Base-by-base conservation (phyloP, 2,797 vertebrate genomes). In the Cryptoprocta ferox region DNA sequence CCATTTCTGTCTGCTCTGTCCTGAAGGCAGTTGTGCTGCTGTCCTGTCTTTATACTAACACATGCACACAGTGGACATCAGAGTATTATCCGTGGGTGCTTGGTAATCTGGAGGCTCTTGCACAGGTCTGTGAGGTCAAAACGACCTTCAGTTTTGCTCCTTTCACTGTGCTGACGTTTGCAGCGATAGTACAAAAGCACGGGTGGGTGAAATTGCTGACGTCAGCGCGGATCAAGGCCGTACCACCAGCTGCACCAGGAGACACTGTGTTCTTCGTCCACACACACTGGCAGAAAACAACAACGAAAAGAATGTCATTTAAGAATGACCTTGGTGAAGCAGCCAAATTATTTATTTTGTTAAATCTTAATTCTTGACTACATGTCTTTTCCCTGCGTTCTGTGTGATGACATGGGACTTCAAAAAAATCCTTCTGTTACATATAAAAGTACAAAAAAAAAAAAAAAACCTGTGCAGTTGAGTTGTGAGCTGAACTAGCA, bases 341-440 rank as follows among this genome's bases (percentile, higher is more conserved):
- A 88, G 39, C 42, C 96, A 61, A 45, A 59, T 71, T 56, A 68
- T 45, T 90, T 87, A 93, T 92, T 59, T 53, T 61, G 53, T 94
- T 91, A 92, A 59, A 87, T 79, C 21, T 53, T 35, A 0, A 39
- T 75, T 32, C 70, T 82, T 45, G 26, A 87, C 15, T 24, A 10
- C 12, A 1, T 37, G 48, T 48, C 35, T 95, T 92, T 85, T 50
- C 30, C 45, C 76, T 92, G 84, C 65, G 91, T 63, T 80, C 48
- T 35, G 1, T 48, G 66, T 14, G 21, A 66, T 32, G 24, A 70
- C 53, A 82, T 21, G 8, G 42, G 11, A 81, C 12, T n/a, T 71
- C 18, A 89, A 32, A 68, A 66, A 80, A 73, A 15, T 21, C 70
- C 37, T 84, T 89, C 59, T 73, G 28, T 94, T 83, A 78, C 6